Evolutionary conservation across 2,797 vertebrate genomes (phyloP).

Genomic region (Halcyon leucocephala): DNA sequence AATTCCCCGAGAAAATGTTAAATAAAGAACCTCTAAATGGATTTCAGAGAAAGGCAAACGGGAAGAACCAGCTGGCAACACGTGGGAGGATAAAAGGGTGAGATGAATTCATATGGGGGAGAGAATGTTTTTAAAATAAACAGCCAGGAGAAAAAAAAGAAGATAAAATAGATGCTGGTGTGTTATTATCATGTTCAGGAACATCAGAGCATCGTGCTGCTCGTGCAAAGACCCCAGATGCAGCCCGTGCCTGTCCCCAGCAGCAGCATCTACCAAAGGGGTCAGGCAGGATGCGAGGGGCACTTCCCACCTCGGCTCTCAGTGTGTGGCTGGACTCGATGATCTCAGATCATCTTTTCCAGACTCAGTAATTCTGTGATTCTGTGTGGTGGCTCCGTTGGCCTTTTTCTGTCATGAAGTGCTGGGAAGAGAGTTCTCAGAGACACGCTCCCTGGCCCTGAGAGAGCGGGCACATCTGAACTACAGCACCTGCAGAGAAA

Average conservation of each 20-base stretch:
- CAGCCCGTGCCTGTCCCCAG: background rate
- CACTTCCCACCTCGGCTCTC: background rate
- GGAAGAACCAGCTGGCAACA: conserved; percentile 63
- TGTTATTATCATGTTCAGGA: background rate
- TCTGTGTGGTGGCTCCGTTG: background rate
- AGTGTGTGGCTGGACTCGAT: too few species aligned
- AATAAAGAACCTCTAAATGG: background rate
- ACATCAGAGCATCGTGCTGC: background rate
- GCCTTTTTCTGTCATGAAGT: background rate
- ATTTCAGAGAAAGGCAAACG: background rate
- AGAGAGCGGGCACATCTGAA: background rate
- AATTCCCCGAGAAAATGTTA: conserved; percentile 41
- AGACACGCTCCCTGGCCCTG: background rate
- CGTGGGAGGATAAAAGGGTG: conserved; percentile 63
- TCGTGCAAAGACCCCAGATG: background rate
- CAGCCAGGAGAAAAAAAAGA: background rate
- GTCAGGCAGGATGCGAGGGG: background rate
- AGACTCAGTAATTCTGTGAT: too few species aligned
- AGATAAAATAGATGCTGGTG: background rate
- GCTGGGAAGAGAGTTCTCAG: background rate
- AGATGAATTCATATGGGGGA: conserved; percentile 37
- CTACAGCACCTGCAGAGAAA: background rate
- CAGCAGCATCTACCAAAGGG: background rate
- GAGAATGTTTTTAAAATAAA: conserved; percentile 22
- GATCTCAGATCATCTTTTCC: too few species aligned